Evolutionary conservation across 2,113 vertebrate genomes (phyloP).

Genomic region (Odontophorus gujanensis): DNA sequence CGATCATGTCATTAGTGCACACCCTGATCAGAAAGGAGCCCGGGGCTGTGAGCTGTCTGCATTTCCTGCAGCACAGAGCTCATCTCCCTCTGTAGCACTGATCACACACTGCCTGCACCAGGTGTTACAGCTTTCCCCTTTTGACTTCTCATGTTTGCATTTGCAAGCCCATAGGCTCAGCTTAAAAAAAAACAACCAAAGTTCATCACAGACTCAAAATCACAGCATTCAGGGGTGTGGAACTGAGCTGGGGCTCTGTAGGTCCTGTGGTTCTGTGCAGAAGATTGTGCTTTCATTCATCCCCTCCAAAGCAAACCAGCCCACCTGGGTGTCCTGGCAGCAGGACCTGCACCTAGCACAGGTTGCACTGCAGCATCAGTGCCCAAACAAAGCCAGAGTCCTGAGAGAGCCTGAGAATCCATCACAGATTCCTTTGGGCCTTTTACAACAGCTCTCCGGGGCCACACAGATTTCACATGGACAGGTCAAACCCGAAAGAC

Average conservation of each 20-base stretch:
- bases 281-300: not conserved
- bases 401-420: not conserved
- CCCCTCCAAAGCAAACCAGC: not conserved
- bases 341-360: not conserved
- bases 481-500: not conserved
- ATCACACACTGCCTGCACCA: accelerated
- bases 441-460: not conserved
- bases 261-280: not conserved
- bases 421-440: not conserved
- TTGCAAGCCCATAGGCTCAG: no score
- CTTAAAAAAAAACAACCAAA: not conserved
- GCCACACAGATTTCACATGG: not conserved
- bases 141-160: no score
- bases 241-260: not conserved
- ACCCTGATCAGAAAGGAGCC: not conserved
- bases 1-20: not conserved
- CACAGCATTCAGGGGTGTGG: not conserved
- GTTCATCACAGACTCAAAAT: not conserved
- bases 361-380: not conserved
- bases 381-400: not conserved
- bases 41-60: not conserved
- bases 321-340: not conserved
- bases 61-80: not conserved
- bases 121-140: not conserved
- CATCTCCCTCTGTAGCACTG: accelerated